Evolutionary conservation across 1,140 invertebrate species (phyloP).

Genomic region (Drosophila azteca): DNA sequence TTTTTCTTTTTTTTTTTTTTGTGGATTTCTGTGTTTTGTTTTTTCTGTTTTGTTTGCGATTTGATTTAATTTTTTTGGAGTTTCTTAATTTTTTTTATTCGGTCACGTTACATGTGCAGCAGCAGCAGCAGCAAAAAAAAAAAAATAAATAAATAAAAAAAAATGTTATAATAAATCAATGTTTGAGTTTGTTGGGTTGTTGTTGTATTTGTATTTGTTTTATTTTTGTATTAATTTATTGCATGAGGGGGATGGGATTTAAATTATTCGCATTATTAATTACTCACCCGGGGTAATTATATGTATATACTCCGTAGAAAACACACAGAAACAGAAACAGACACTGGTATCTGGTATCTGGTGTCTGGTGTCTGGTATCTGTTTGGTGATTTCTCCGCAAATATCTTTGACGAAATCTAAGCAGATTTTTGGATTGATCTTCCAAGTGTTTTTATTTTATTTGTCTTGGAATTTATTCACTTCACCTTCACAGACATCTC

Average conservation of each 20-base stretch:
- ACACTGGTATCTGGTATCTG: no score
- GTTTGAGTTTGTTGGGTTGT: slow-evolving; percentile 15
- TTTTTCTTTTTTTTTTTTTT: slow-evolving; percentile 30
- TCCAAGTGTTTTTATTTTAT: slow-evolving; percentile 14
- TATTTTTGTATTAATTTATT: slow-evolving; percentile 43
- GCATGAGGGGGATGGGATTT: slow-evolving; percentile 8
- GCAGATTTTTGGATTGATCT: no score
- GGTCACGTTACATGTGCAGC: slow-evolving; percentile 38
- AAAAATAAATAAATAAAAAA: slow-evolving; percentile 31
- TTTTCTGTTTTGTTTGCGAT: slow-evolving; percentile 58
- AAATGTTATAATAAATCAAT: slow-evolving; percentile 64
- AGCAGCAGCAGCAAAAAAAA: slow-evolving; percentile 17
- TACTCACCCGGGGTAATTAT: slow-evolving; percentile 57
- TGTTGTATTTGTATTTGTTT: slow-evolving; percentile 16
- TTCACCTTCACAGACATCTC: slow-evolving; percentile 25
- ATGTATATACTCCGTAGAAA: slow-evolving; percentile 1
- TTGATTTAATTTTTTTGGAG: slow-evolving; percentile 64
- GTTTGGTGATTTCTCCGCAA: no score
- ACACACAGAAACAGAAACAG: no score
- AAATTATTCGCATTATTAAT: slow-evolving; percentile 46
- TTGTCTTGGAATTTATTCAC: slow-evolving; percentile 45
- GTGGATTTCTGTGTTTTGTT: slow-evolving; percentile 39
- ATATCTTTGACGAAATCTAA: no score
- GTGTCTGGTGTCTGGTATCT: no score
- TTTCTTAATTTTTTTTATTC: slow-evolving; percentile 44